Percentiles rank a stretch among this genome's conserved stretches.
Conservation (phyloP, 2,797 vertebrate species). For the Nannoperca australis region DNA sequence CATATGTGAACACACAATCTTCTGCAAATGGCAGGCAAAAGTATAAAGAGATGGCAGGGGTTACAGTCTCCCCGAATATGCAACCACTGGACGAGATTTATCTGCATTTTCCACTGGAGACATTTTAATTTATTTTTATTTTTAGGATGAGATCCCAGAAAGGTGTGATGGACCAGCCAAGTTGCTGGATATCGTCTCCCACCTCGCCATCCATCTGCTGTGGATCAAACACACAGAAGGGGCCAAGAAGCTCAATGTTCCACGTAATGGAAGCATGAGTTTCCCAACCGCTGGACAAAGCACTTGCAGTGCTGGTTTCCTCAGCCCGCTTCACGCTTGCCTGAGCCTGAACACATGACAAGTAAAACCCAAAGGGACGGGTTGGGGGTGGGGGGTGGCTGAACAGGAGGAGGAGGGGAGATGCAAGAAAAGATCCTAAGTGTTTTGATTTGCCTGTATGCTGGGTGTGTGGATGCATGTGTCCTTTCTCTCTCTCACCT, state of each 20-base stretch:
- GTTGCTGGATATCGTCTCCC: constrained; percentile 41
- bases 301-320: constrained; percentile 65
- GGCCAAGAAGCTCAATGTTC: constrained; percentile 52
- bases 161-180: constrained; percentile 47
- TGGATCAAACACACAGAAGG: constrained; percentile 38
- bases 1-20: too few relatives aligned
- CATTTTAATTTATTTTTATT: neutral
- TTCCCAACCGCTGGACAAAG: constrained; percentile 70
- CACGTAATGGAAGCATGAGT: constrained; percentile 64
- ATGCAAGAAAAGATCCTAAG: constrained; percentile 68
- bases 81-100: constrained; percentile 16
- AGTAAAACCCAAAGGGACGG: constrained; percentile 72
- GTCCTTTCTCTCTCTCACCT: constrained; percentile 47
- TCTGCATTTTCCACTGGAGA: constrained; percentile 27
- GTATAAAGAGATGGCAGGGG: neutral
- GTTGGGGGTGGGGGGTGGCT: constrained; percentile 17
- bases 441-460: constrained; percentile 76
- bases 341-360: constrained; percentile 82
- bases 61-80: neutral
- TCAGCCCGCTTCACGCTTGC: constrained; percentile 72
- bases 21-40: neutral
- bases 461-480: constrained; percentile 65
- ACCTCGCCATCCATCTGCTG: constrained; percentile 51
- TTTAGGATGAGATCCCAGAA: constrained; percentile 14
- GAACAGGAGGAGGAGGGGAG: constrained; percentile 68